Base-by-base conservation (phyloP, 1,140 invertebrate species). In the Polypedilum pembai region DNA sequence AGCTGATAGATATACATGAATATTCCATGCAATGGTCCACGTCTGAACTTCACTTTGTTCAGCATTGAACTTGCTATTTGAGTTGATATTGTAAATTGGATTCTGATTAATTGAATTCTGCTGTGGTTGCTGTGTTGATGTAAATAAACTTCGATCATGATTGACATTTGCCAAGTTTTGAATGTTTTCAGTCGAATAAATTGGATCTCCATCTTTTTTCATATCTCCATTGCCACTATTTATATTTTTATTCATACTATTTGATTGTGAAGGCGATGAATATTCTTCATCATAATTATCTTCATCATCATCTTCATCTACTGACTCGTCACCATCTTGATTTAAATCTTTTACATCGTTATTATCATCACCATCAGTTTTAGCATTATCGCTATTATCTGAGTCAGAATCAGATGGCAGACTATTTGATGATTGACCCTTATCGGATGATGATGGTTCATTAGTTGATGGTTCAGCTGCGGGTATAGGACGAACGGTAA, bases 1-100 rank as follows among this genome's bases (percentile, higher is more conserved):
- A 0, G 92, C 93, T 0, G 91, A 90, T 10, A 92, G 80, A 83
- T 96, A 96, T 0, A 95, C 90, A 78, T 96, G 93, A 12, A 95
- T 85, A 76, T 93, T 92, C 94, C 93, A 95, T 1, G 92, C 92
- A 77, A 93, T 89, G 0, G 88, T 87, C 90, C 90, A 92, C 0
- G 89, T 89, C 12, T 83, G 84, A 74, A 84, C 84, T 75, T 74
- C 0, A 78, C 77, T 15, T 75, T 76, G 65, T 69, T 69, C 65
- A 5, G 65, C 65, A 69, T 69, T 69, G 17, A 69, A 69, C 12
- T 69, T 69, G 17, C 17, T 69, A 21, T 69, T 69, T 18, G 17
- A 18, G 17, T 69, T 69, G 8, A 69, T 69, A 21, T 69, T 69
- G 7, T 69, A 69, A 21, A 69, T 69, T 69, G 65, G 65, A 69